Percentiles rank a stretch among this genome's conserved stretches.
phyloP scores from a whole-genome alignment of 2,888 invertebrate genomes.

The Ceriagrion tenellum region DNA sequence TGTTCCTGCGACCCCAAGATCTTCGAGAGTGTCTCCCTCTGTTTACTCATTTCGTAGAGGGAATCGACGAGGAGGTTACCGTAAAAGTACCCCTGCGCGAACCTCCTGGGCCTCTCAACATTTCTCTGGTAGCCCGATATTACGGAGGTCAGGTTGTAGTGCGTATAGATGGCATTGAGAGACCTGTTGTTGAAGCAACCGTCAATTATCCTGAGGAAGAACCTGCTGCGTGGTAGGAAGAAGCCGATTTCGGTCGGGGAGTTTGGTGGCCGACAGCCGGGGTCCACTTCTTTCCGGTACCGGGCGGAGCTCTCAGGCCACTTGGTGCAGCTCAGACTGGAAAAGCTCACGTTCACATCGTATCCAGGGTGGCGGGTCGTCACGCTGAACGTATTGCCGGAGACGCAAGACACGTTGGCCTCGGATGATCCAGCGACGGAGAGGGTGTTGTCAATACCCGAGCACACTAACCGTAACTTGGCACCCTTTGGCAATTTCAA shows the following conservation, averaged over 20 bases:
- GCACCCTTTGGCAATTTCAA: neutral
- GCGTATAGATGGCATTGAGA: conserved; percentile 80
- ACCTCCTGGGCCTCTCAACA: conserved; percentile 79
- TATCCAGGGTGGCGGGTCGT: conserved; percentile 55
- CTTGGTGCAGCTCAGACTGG: conserved; percentile 77
- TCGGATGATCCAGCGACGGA: neutral
- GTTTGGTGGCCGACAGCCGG: conserved; percentile 78
- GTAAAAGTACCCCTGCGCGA: conserved; percentile 79
- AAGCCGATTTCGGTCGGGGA: conserved; percentile 80
- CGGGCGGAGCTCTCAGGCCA: conserved; percentile 77
- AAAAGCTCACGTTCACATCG: conserved; percentile 75
- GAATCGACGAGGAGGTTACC: conserved; percentile 75
- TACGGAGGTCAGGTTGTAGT: conserved; percentile 78
- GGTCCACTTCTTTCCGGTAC: conserved; percentile 75
- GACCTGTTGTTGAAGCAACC: conserved; percentile 81
- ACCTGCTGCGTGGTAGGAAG: conserved; percentile 76
- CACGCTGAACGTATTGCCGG: conserved; percentile 72
- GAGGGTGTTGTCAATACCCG: neutral
- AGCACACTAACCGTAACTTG: neutral
- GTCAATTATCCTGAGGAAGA: conserved; percentile 79
- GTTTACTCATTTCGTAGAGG: conserved; percentile 74
- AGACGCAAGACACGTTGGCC: conserved; percentile 72
- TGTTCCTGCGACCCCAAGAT: conserved; percentile 73
- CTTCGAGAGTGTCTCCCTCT: conserved; percentile 72
- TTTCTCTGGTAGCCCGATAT: conserved; percentile 79